A percentile compares a stretch with the other conserved stretches of the same genome.
Conservation (phyloP, 2,113 vertebrate species). For the Hiodon alosoides region DNA sequence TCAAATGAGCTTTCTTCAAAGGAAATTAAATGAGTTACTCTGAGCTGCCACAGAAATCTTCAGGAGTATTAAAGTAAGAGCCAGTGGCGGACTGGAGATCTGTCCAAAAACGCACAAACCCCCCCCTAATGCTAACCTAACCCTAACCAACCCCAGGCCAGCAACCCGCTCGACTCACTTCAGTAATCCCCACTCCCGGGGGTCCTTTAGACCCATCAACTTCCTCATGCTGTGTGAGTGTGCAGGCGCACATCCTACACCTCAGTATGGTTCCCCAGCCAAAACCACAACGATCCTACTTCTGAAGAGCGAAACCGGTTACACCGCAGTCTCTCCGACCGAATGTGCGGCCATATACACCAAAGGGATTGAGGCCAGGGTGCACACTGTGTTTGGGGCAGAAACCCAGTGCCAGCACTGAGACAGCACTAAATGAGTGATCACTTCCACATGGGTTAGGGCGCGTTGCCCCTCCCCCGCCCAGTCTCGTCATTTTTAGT, state of each 20-base stretch:
- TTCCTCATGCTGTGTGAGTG: background rate
- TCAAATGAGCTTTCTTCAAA: slow-evolving; percentile 62
- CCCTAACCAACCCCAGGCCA: too few species aligned
- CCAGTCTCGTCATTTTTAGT: too few species aligned
- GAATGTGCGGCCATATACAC: slow-evolving; percentile 23
- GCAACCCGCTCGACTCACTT: too few species aligned
- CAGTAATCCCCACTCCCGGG: too few species aligned
- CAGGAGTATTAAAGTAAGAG: slow-evolving; percentile 45
- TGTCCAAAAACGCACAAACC: slow-evolving; percentile 45
- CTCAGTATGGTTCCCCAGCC: too few species aligned
- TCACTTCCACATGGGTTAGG: slow-evolving; percentile 17
- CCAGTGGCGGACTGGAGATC: slow-evolving; percentile 52
- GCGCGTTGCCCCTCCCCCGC: background rate
- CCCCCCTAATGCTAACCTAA: too few species aligned
- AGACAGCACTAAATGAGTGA: slow-evolving; percentile 40
- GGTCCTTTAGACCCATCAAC: too few species aligned
- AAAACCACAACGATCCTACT: background rate
- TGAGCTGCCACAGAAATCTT: slow-evolving; percentile 49
- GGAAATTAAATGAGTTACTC: slow-evolving; percentile 69
- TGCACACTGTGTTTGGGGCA: background rate
- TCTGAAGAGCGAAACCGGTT: slow-evolving; percentile 26
- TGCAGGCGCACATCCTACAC: background rate
- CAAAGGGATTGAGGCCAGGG: background rate
- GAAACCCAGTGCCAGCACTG: slow-evolving; percentile 25
- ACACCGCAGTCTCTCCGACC: background rate